phyloP scores from a whole-genome alignment of 2,888 invertebrate species.

The Cephus runcator region DNA sequence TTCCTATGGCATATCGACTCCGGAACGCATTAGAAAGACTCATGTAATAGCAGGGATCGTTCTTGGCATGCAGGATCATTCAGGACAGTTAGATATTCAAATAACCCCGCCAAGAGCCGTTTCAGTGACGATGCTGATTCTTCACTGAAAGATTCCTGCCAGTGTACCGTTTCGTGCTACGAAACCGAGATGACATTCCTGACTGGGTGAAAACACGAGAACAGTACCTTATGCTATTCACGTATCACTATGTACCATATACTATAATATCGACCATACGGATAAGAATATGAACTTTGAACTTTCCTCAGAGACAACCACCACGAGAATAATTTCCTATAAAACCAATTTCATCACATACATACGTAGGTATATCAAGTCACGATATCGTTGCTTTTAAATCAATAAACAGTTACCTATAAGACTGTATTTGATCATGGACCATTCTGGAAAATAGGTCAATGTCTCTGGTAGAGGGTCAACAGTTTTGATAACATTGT shows the following conservation, averaged over 20 bases:
- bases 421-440: not conserved
- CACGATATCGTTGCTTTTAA: not conserved
- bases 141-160: not conserved
- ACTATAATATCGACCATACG: not conserved
- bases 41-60: not conserved
- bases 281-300: not conserved
- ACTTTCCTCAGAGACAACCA: not conserved
- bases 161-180: not conserved
- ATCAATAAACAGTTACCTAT: not conserved
- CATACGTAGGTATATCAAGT: not conserved
- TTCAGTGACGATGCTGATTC: not conserved
- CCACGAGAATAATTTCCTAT: not conserved
- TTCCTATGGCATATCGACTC: not conserved
- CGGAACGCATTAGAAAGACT: not conserved
- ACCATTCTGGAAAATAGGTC: not conserved
- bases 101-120: not conserved
- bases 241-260: not conserved
- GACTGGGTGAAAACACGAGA: constrained; percentile 4
- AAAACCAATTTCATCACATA: not conserved
- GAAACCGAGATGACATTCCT: constrained; percentile 12
- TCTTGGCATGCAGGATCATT: not conserved
- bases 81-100: not conserved
- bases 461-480: not conserved
- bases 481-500: not conserved
- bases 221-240: not conserved